These are phyloP conservation scores for Pomacea maculata DNA, from an alignment of 1,140 invertebrate species.

Conservation along the genomic window DNA sequence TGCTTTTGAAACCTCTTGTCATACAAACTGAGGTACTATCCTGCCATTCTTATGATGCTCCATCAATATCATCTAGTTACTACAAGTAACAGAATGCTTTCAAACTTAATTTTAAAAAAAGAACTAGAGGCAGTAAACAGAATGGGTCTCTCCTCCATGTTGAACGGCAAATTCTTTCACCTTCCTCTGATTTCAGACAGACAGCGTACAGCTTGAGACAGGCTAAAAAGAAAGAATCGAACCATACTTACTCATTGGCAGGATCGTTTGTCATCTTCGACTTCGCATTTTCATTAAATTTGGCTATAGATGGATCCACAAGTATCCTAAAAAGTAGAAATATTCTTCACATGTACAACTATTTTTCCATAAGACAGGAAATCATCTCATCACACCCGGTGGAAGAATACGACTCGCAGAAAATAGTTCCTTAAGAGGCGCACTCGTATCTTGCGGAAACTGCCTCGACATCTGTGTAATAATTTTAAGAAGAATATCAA, in stretches of 20 bases:
- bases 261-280: slow-evolving; percentile 47
- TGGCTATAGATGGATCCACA: slow-evolving; percentile 29
- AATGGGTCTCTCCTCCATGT: slow-evolving; percentile 29
- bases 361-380: slow-evolving; percentile 44
- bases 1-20: no score
- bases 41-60: no score
- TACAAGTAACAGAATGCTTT: no score
- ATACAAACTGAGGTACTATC: no score
- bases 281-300: slow-evolving; percentile 36
- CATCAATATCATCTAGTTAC: no score
- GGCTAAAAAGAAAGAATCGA: slow-evolving; percentile 2
- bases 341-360: slow-evolving; percentile 20
- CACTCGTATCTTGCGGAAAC: no score
- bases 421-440: not conserved
- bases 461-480: no score
- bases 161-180: slow-evolving; percentile 33
- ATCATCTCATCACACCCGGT: slow-evolving; percentile 31
- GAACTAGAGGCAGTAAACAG: slow-evolving; percentile 1
- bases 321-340: slow-evolving; percentile 23
- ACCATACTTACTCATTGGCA: slow-evolving; percentile 40
- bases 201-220: not conserved
- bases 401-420: slow-evolving; percentile 19
- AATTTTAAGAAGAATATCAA: not conserved
- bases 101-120: slow-evolving; percentile 4
- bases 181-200: slow-evolving; percentile 14